Evolutionary conservation across 2,797 vertebrate genomes (phyloP), one percentile per base, ranked within the genome.

Genomic region (Rhadinocentrus ornatus): DNA sequence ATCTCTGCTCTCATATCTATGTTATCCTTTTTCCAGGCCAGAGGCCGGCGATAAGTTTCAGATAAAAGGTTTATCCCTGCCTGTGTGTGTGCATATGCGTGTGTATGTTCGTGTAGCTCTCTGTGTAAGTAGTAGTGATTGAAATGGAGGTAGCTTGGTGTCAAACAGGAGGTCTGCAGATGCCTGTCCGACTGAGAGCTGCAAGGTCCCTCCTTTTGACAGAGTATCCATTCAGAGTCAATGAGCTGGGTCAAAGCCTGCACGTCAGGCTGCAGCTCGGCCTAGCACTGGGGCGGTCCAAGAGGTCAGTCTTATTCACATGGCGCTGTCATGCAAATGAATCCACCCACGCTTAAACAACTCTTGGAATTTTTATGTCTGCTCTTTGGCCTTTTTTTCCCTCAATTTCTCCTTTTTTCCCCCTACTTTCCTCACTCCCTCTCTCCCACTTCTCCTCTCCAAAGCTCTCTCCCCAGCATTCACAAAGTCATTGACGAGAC

Each of bases 321-420:
- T 82, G 86, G 85, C 81, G 95, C 96, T 97, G 96, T 97, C 95
- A 99, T 98, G 97, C 97, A 97, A 98, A 99, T 99, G 96, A 96
- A 96, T 94, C 95, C 95, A 96, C 91, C 90, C 88, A 91, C 94
- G 94, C 97, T 97, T 97, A 97, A 97, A 98, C 96, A 97, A 98
- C 96, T 96, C 96, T 95, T 96, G 96, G 96, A 99, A 99, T 97
- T 98, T 97, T 97, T 97, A 97, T 97, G 96, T 96, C 95, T 96
- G 95, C 94, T 95, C 95, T 93, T 94, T 95, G 94, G 95, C 95
- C 95, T 94, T 82, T 86, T 86, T 81, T 85, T 85, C 82, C 82
- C 71, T 82, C 60, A 18, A 26, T 75, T 85, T 80, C 73, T 66
- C 75, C 78, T 66, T 67, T 81, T 81, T 86, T 84, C 57, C 55